Conservation (phyloP, 2,797 vertebrate genomes). For the Petrocephalus sullivani region DNA sequence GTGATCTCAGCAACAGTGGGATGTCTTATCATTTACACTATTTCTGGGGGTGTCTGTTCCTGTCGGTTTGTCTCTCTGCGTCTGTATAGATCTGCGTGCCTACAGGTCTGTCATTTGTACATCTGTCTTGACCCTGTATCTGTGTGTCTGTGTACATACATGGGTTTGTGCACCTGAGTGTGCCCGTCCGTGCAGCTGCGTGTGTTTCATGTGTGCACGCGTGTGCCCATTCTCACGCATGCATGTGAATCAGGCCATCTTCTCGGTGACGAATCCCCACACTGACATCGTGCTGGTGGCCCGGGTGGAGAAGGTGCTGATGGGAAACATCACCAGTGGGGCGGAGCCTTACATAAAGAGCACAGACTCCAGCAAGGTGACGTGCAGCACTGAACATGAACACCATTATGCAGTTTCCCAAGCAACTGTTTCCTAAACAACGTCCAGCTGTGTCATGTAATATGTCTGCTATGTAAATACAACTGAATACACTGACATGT, state of each 20-base stretch:
- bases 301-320: slow-evolving; percentile 91
- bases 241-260: slow-evolving; percentile 73
- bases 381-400: background rate
- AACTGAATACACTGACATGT: background rate
- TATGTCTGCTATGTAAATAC: background rate
- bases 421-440: background rate
- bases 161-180: background rate
- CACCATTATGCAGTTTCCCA: background rate
- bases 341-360: slow-evolving; percentile 94
- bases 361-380: slow-evolving; percentile 92
- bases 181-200: background rate
- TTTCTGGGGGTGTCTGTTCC: slow-evolving; percentile 1
- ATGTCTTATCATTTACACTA: background rate
- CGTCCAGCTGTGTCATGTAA: background rate
- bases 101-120: background rate
- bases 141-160: background rate
- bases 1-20: background rate
- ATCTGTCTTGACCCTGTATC: background rate
- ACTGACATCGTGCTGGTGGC: slow-evolving; percentile 90
- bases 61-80: background rate
- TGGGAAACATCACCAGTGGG: slow-evolving; percentile 84
- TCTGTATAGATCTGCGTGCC: background rate
- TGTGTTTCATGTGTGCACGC: background rate
- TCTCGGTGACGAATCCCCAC: slow-evolving; percentile 90
- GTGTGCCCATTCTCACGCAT: slow-evolving; percentile 12